Conservation (phyloP, 2,113 vertebrate genomes). For the Oreamnos americanus region DNA sequence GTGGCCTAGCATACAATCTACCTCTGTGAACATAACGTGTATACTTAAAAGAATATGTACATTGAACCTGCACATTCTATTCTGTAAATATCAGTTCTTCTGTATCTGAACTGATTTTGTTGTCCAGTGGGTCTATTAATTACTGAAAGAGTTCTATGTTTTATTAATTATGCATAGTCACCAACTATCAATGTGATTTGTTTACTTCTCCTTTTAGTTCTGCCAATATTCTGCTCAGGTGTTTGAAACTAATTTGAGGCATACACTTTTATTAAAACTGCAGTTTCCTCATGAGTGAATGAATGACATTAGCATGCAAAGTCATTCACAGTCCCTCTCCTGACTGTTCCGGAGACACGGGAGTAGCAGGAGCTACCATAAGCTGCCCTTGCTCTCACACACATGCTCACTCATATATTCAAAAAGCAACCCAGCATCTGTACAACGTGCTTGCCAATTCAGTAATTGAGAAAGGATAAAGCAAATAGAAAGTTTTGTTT, state of each 20-base stretch:
- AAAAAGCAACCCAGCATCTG: background rate
- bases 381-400: background rate
- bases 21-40: background rate
- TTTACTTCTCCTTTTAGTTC: background rate
- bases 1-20: background rate
- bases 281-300: background rate
- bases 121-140: background rate
- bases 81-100: background rate
- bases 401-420: background rate
- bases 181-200: background rate
- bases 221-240: background rate
- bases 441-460: background rate
- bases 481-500: background rate
- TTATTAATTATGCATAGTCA: background rate
- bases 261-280: background rate
- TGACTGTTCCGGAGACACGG: background rate
- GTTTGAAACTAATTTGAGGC: background rate
- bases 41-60: background rate
- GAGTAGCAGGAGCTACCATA: background rate
- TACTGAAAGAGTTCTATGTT: background rate
- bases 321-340: background rate
- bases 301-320: background rate
- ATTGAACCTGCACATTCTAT: background rate
- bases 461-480: background rate
- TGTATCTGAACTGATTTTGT: background rate